Percentiles rank a stretch among this genome's conserved stretches.
Evolutionary conservation across 2,797 vertebrate genomes (phyloP).

Genomic region (Petrocephalus schoutedeni): DNA sequence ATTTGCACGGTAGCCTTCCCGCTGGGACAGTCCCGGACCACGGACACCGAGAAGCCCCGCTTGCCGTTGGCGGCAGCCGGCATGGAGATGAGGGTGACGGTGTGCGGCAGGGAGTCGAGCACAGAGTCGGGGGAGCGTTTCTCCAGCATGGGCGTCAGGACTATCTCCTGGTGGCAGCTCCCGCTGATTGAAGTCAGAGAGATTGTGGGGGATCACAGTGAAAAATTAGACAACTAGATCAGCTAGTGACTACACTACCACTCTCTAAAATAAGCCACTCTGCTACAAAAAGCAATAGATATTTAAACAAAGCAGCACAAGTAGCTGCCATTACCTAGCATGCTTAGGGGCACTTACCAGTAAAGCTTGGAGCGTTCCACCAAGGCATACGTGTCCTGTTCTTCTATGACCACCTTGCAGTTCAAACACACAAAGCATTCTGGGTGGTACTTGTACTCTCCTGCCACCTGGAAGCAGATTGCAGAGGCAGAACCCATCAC

Average conservation of each 20-base stretch:
- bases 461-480: conserved; percentile 76
- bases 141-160: conserved; percentile 88
- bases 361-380: conserved; percentile 87
- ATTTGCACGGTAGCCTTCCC: conserved; percentile 79
- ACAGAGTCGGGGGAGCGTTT: conserved; percentile 78
- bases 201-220: not conserved
- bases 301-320: not conserved
- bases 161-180: conserved; percentile 88
- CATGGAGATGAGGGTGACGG: conserved; percentile 87
- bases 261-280: no score
- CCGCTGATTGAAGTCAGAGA: conserved; percentile 63
- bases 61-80: conserved; percentile 83
- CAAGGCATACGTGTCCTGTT: conserved; percentile 85
- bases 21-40: conserved; percentile 70
- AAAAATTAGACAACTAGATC: not conserved
- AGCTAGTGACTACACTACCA: not conserved
- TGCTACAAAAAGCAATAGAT: not conserved
- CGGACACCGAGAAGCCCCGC: conserved; percentile 82
- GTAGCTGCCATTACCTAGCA: not conserved
- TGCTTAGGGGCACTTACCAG: conserved; percentile 71
- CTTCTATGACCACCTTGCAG: conserved; percentile 93
- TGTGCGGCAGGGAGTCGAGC: conserved; percentile 84
- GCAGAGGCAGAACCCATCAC: not conserved
- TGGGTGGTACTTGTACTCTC: conserved; percentile 94
- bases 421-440: conserved; percentile 96